Percentiles rank a stretch among this genome's conserved stretches.
Conservation (phyloP, 2,888 invertebrate species). For the Lycia hirtaria region DNA sequence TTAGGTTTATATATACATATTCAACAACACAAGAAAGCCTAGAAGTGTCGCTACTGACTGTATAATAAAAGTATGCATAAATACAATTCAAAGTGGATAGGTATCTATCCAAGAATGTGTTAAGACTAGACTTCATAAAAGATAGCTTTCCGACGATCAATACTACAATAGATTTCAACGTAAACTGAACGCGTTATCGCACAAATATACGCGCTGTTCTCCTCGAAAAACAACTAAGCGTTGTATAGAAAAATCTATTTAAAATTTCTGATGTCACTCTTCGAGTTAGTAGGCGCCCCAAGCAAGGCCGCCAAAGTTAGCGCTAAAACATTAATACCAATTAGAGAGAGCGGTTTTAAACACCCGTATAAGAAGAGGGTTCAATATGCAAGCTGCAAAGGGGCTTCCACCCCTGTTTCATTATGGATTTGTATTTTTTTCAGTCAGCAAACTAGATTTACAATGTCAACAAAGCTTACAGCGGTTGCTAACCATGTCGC, state of each 20-base stretch:
- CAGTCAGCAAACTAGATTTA: slow-evolving; percentile 17
- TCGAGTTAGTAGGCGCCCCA: slow-evolving; percentile 62
- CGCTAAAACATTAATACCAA: slow-evolving; percentile 51
- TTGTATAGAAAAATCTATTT: slow-evolving; percentile 72
- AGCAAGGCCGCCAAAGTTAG: slow-evolving; percentile 66
- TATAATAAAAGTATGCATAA: too few relatives aligned
- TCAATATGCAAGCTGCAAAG: slow-evolving; percentile 2
- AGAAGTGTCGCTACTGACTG: slow-evolving; percentile 14
- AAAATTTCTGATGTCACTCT: slow-evolving; percentile 80
- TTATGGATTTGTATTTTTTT: slow-evolving; percentile 19
- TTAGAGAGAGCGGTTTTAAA: slow-evolving; percentile 43
- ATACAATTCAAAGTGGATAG: background rate
- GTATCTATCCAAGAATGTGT: too few relatives aligned
- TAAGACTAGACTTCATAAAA: background rate
- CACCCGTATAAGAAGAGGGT: slow-evolving; percentile 29
- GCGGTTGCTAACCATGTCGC: background rate
- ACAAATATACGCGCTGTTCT: slow-evolving; percentile 27
- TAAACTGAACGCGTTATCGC: slow-evolving; percentile 27
- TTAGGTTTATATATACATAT: background rate
- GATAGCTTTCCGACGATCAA: background rate
- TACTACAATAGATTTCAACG: slow-evolving; percentile 29
- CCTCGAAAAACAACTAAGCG: slow-evolving; percentile 55
- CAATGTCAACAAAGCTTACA: slow-evolving; percentile 38
- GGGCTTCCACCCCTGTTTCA: slow-evolving; percentile 12
- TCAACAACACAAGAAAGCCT: slow-evolving; percentile 24